Evolutionary conservation across 2,888 invertebrate species (phyloP), one percentile per base, ranked within the genome.

Genomic region (Myopa tessellatipennis): DNA sequence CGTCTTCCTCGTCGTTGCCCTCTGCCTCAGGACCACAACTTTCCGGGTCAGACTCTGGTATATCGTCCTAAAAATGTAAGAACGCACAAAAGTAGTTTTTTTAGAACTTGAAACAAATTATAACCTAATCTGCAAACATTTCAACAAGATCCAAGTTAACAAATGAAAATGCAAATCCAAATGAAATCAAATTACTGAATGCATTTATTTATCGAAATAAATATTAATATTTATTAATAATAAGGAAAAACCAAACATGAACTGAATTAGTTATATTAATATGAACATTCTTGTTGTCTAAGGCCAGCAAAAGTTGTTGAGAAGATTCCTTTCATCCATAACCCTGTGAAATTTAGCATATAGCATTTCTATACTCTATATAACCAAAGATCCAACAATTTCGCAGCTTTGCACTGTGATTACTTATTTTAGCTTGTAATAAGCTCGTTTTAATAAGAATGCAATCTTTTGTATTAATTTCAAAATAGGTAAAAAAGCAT

Each of bases 1-100:
- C 89, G 65, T 88, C 89, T 73, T 88, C 88, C 76, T 89, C 89
- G 77, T 89, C 89, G 77, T 89, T 89, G 7, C 89, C 89, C 34
- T 89, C 89, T 36, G 89, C 90, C 76, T 88, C 87, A 67, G 88
- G 88, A 58, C 85, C 87, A 83, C 88, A 89, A 77, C 89, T 89
- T 81, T 90, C 89, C 61, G 88, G 88, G 83, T 88, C 89, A 76
- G 89, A 89, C 82, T 89, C 89, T 10, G 87, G 88, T 80, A 89
- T 89, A 78, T 89, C 89, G 80, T 89, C 89, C 88, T 89, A 79
- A 75, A 85, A 84, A 72, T 74, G 65, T 74, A 65, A 65, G 1
- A 36, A 55, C 14, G 70, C 38, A 60, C 38, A 67, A 72, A 78
- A 14, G 55, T 71, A 45, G 2, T 12, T 16, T 68, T 68, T 36